phyloP scores from a whole-genome alignment of 1,140 invertebrate species.

The Leptopilina boulardi region DNA sequence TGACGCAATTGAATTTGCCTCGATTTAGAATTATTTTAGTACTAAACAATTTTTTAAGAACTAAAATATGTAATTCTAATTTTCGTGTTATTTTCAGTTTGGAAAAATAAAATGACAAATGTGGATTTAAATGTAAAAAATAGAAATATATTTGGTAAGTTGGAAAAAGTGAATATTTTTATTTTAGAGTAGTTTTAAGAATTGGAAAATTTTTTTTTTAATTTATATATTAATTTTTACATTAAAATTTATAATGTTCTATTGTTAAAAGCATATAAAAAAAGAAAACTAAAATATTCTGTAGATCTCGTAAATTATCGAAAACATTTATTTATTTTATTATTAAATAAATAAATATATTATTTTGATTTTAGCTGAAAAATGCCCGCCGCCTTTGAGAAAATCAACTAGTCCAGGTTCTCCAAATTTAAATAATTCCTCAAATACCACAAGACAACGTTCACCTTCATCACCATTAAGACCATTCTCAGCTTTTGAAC shows the following conservation, averaged over 20 bases:
- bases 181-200: no score
- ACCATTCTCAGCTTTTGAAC: slow-evolving; percentile 70
- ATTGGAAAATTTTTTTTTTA: no score
- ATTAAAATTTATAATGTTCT: no score
- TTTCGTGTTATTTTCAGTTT: slow-evolving; percentile 59
- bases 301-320: no score
- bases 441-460: slow-evolving; percentile 56
- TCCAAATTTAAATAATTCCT: slow-evolving; percentile 52
- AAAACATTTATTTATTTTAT: no score
- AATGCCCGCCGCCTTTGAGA: slow-evolving; percentile 67
- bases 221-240: no score
- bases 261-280: no score
- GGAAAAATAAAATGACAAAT: slow-evolving; percentile 68
- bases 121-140: slow-evolving; percentile 68
- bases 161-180: not conserved
- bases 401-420: slow-evolving; percentile 48
- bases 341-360: not conserved
- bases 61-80: slow-evolving; percentile 6
- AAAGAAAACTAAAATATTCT: no score
- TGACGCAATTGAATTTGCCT: no score
- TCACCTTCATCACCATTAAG: slow-evolving; percentile 59
- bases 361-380: slow-evolving; percentile 64
- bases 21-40: no score
- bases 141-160: slow-evolving; percentile 68
- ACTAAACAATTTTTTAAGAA: no score